Evolutionary conservation across 2,888 invertebrate genomes (phyloP).

Genomic region (Latrodectus hesperus): DNA sequence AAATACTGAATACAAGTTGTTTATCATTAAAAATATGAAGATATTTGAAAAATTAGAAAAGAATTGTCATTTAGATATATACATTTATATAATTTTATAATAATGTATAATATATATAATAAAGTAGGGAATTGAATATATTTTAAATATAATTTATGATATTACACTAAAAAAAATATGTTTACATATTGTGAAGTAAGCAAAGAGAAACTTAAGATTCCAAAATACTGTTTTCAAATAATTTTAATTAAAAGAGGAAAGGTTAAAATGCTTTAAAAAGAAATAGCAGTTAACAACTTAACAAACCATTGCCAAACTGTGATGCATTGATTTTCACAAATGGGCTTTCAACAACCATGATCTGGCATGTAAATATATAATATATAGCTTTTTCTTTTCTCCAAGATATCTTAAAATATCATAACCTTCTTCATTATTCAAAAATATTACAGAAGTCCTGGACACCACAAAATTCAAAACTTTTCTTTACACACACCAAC

Average conservation of each 20-base stretch:
- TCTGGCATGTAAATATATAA: slow-evolving; percentile 53
- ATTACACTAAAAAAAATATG: no score
- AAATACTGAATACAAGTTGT: no score
- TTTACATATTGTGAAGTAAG: neutral
- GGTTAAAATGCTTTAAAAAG: neutral
- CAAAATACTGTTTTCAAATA: neutral
- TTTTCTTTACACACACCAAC: slow-evolving; percentile 54
- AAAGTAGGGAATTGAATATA: neutral
- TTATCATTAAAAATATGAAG: no score
- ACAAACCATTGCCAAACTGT: slow-evolving; percentile 25
- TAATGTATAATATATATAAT: neutral
- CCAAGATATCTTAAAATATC: slow-evolving; percentile 52
- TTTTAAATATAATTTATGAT: neutral
- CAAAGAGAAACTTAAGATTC: neutral
- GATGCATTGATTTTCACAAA: slow-evolving; percentile 9
- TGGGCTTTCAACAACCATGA: slow-evolving; percentile 23
- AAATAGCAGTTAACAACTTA: slow-evolving; percentile 4
- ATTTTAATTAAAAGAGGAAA: neutral
- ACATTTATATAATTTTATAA: no score
- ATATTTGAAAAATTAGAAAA: no score
- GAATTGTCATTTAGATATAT: no score
- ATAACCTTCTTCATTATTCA: slow-evolving; percentile 33
- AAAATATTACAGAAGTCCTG: slow-evolving; percentile 65
- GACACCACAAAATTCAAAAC: slow-evolving; percentile 51
- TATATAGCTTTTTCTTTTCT: slow-evolving; percentile 56